Conservation (phyloP, 2,113 vertebrate species). For the Prionailurus bengalensis region DNA sequence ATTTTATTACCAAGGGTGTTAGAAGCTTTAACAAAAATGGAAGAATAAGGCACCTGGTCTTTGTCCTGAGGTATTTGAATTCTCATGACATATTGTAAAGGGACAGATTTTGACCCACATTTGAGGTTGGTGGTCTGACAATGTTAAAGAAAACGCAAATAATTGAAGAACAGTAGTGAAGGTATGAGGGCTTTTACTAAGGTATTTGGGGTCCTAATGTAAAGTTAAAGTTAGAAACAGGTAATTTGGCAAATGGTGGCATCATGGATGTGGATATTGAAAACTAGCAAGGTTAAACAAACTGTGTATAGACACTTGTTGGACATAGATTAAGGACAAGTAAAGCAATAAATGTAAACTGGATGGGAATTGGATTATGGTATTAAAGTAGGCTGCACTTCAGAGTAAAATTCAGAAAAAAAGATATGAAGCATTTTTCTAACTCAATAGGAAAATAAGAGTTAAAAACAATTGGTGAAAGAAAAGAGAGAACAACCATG, state of each 20-base stretch:
- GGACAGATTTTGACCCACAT: neutral
- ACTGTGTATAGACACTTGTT: neutral
- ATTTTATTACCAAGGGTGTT: neutral
- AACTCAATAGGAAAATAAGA: conserved; percentile 30
- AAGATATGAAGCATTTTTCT: neutral
- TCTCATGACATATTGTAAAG: neutral
- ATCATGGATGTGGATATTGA: neutral
- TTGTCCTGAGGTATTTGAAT: neutral
- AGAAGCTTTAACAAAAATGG: conserved; percentile 31
- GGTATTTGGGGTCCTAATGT: neutral
- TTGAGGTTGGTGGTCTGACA: conserved; percentile 1
- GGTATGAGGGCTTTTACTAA: neutral
- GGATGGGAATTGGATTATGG: neutral
- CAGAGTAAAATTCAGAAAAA: neutral
- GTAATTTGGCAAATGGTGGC: neutral
- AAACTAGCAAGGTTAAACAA: conserved; percentile 22
- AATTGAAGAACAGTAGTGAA: neutral
- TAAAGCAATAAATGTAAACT: neutral
- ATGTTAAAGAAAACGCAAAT: neutral
- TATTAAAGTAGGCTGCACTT: conserved; percentile 10
- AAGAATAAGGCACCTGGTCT: neutral
- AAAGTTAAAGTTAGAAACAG: neutral
- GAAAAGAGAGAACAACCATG: neutral
- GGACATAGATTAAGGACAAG: neutral
- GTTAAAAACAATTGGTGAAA: conserved; percentile 21